Evolutionary conservation across 2,888 invertebrate species (phyloP).

Genomic region (Lomographa bimaculata): DNA sequence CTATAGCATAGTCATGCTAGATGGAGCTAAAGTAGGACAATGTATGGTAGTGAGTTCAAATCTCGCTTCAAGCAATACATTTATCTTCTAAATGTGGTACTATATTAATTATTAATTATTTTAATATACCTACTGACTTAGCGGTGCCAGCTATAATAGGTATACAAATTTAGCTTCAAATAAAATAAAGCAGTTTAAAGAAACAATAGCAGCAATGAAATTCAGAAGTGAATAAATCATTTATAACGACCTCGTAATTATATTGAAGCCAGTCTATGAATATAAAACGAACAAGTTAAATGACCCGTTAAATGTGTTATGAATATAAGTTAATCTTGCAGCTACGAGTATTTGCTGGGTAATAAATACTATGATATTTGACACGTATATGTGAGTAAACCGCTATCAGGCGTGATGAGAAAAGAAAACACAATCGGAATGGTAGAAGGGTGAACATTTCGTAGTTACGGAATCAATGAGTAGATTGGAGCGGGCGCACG

Average conservation of each 20-base stretch:
- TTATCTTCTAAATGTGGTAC: too few relatives aligned
- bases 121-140: too few relatives aligned
- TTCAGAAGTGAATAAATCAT: conserved; percentile 19
- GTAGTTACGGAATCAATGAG: conserved; percentile 15
- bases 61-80: too few relatives aligned
- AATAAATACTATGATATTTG: conserved; percentile 2
- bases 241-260: conserved; percentile 21
- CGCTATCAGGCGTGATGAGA: conserved; percentile 5
- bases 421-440: background rate
- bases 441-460: conserved; percentile 5
- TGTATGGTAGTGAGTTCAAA: too few relatives aligned
- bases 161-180: too few relatives aligned
- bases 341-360: conserved; percentile 4
- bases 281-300: conserved; percentile 21
- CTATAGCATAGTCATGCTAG: too few relatives aligned
- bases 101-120: too few relatives aligned
- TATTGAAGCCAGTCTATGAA: conserved; percentile 21
- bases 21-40: too few relatives aligned
- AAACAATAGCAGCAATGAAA: conserved; percentile 19
- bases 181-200: conserved; percentile 11
- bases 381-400: conserved; percentile 8
- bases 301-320: conserved; percentile 20
- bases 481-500: conserved; percentile 18
- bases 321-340: conserved; percentile 16
- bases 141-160: too few relatives aligned